Evolutionary conservation across 2,797 vertebrate genomes (phyloP).

Genomic region (Meda fulgida): DNA sequence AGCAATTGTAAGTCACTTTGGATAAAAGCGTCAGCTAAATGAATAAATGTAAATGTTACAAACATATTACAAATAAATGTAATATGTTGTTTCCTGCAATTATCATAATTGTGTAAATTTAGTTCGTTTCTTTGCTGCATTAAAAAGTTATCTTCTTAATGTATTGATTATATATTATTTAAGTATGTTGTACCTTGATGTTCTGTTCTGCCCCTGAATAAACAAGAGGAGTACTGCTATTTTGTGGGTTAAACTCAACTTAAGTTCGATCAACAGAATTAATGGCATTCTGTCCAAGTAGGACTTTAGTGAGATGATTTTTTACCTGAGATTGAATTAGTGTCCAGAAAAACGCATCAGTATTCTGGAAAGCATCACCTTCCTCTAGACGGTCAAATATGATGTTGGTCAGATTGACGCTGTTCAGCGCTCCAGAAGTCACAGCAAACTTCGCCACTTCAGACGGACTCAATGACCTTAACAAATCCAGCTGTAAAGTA

Average conservation of each 20-base stretch:
- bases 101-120: too few species aligned
- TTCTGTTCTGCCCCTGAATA: not conserved
- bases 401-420: constrained; percentile 29
- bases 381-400: constrained; percentile 62
- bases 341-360: constrained; percentile 56
- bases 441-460: constrained; percentile 48
- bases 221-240: not conserved
- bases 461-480: constrained; percentile 40
- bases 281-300: not conserved
- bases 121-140: too few species aligned
- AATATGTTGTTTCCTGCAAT: too few species aligned
- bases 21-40: too few species aligned
- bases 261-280: not conserved
- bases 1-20: too few species aligned
- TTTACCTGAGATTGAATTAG: constrained; percentile 34
- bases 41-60: too few species aligned
- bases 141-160: too few species aligned
- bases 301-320: not conserved
- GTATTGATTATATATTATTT: too few species aligned
- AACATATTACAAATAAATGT: too few species aligned
- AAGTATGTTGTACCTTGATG: not conserved
- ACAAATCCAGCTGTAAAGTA: constrained; percentile 43
- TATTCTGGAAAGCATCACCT: constrained; percentile 60
- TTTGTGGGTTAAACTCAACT: not conserved
- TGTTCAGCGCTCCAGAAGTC: constrained; percentile 10